These are phyloP conservation scores for Bellardia bayeri DNA, from an alignment of 2,888 invertebrate genomes.

Conservation along the genomic window DNA sequence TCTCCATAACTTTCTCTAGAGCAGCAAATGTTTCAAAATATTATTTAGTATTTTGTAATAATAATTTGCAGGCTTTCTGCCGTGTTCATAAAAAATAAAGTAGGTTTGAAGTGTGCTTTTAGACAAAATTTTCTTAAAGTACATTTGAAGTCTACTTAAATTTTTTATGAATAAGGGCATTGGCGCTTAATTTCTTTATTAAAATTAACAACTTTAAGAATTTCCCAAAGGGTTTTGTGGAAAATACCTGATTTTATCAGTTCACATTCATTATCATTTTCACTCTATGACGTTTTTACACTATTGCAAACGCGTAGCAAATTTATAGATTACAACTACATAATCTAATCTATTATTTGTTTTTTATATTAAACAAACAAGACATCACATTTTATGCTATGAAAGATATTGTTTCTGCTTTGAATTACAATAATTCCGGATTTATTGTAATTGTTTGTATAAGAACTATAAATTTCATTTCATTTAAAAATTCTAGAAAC, in stretches of 20 bases:
- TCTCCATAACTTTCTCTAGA: background rate
- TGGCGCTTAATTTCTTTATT: background rate
- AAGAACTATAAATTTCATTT: background rate
- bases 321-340: too few species aligned
- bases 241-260: constrained; percentile 6
- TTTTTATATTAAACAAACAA: too few species aligned
- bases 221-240: background rate
- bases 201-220: background rate
- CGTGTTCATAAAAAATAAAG: background rate
- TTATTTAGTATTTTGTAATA: too few species aligned
- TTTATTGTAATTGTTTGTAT: background rate
- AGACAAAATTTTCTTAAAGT: too few species aligned
- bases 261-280: constrained; percentile 10
- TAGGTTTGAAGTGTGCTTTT: too few species aligned
- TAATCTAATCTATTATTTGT: too few species aligned
- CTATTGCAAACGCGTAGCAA: background rate
- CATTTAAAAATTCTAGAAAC: background rate
- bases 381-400: too few species aligned
- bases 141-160: too few species aligned
- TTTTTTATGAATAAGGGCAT: too few species aligned
- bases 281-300: background rate
- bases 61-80: too few species aligned
- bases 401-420: background rate
- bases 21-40: background rate
- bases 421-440: background rate